Evolutionary conservation across 1,140 invertebrate genomes (phyloP), one percentile per base, ranked within the genome.

Genomic region (Halotydeus destructor): DNA sequence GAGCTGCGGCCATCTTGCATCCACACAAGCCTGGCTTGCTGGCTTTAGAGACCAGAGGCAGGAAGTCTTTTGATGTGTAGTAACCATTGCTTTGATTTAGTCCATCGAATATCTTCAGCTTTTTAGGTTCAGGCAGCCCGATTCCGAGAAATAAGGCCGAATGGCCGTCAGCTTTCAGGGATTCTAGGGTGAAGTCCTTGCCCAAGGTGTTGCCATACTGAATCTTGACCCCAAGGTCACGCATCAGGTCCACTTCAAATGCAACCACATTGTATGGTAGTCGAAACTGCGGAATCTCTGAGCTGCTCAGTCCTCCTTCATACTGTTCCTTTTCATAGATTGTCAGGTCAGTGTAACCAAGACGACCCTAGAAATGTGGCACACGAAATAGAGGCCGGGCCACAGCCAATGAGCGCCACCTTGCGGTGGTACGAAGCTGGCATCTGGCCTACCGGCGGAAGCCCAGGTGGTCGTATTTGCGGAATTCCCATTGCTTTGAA

Each of bases 201-300:
- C 52, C 50, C n/a, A 52, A 38, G 11, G 27, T 8, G 33, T 46
- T 41, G 12, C 44, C 35, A 8, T 25, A 43, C 31, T 49, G n/a
- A 9, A 53, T 34, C 57, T 83, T 78, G 0, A 97, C 86, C 9
- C 86, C 88, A 19, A 98, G 60, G 65, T 97, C 82, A 59, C 74
- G 77, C 45, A 93, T 78, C 5, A 93, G 64, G 30, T 85, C 64
- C 12, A 96, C 72, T 66, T 98, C 93, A 63, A 86, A 98, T 51
- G 83, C 72, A 0, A 98, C 83, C 3, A 82, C 85, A 49, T 82
- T 72, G 49, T 74, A 84, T 0, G 93, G 91, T 21, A 98, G 61
- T 14, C 91, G 76, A 58, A 85, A 98, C 57, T 97, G 88, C 0
- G 91, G 91, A 50, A 98, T 98, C 61, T 98, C 91, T 0, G 84